These are phyloP conservation scores for Dasysyrphus tricinctus DNA, from an alignment of 2,888 invertebrate species.

Conservation along the genomic window DNA sequence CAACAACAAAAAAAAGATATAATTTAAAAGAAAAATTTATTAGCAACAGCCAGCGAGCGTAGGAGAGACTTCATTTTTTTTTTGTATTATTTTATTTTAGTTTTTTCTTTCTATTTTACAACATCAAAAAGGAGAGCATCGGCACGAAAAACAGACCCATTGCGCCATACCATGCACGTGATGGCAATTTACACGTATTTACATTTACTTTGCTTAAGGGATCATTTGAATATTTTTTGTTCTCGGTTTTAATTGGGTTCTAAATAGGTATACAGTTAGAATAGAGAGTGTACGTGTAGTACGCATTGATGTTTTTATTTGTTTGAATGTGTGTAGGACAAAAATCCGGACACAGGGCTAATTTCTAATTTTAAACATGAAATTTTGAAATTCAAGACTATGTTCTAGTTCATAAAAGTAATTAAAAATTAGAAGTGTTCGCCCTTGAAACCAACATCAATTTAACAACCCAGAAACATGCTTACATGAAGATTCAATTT, in stretches of 20 bases:
- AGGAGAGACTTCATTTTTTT: constrained; percentile 36
- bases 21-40: constrained; percentile 70
- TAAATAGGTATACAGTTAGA: constrained; percentile 16
- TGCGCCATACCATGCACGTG: constrained; percentile 29
- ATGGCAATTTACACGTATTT: constrained; percentile 72
- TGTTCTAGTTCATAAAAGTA: constrained; percentile 17
- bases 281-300: background rate
- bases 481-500: background rate
- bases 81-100: constrained; percentile 27
- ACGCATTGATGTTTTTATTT: constrained; percentile 8
- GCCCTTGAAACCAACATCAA: background rate
- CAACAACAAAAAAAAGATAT: background rate
- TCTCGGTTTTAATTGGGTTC: constrained; percentile 60
- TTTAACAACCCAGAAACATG: background rate
- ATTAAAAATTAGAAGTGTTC: constrained; percentile 13
- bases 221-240: constrained; percentile 68
- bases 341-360: constrained; percentile 1
- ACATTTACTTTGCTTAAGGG: constrained; percentile 67
- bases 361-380: constrained; percentile 4
- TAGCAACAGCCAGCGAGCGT: constrained; percentile 35
- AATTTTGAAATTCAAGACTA: constrained; percentile 10
- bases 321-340: background rate
- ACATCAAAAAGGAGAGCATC: background rate
- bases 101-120: constrained; percentile 1
- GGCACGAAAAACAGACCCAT: constrained; percentile 13